Conservation (phyloP, 2,113 vertebrate genomes). For the Hemiprocne comata region DNA sequence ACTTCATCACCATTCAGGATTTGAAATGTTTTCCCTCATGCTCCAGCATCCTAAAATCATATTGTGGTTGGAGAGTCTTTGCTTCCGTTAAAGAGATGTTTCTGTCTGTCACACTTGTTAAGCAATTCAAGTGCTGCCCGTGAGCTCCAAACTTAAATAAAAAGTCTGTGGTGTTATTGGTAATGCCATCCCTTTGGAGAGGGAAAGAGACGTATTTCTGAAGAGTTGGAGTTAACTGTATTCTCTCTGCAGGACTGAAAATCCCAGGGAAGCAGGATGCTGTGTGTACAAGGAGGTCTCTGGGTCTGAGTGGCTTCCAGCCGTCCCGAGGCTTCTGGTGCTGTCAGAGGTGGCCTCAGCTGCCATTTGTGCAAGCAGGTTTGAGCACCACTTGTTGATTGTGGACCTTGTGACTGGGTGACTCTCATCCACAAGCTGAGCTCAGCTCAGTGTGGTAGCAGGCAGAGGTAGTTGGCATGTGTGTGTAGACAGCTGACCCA, state of each 20-base stretch:
- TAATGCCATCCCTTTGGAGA: neutral
- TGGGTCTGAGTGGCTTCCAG: neutral
- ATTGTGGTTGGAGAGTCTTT: neutral
- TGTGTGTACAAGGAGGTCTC: neutral
- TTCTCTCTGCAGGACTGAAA: neutral
- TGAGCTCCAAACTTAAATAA: neutral
- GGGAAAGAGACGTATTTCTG: neutral
- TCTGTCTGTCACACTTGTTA: neutral
- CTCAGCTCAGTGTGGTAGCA: neutral
- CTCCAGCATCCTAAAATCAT: neutral
- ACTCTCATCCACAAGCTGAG: neutral
- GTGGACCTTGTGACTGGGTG: neutral
- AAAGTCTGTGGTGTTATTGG: neutral
- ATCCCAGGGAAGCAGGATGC: neutral
- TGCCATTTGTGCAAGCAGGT: neutral
- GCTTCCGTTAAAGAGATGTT: neutral
- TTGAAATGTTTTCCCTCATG: neutral
- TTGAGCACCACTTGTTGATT: rapidly evolving
- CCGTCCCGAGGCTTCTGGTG: neutral
- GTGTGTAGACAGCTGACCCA: neutral
- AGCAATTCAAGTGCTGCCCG: neutral
- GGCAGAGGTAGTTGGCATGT: rapidly evolving
- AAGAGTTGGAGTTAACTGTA: neutral
- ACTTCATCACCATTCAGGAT: neutral
- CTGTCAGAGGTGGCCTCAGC: neutral